Conservation (phyloP, 1,140 invertebrate species). For the Drosophila gunungcola region DNA sequence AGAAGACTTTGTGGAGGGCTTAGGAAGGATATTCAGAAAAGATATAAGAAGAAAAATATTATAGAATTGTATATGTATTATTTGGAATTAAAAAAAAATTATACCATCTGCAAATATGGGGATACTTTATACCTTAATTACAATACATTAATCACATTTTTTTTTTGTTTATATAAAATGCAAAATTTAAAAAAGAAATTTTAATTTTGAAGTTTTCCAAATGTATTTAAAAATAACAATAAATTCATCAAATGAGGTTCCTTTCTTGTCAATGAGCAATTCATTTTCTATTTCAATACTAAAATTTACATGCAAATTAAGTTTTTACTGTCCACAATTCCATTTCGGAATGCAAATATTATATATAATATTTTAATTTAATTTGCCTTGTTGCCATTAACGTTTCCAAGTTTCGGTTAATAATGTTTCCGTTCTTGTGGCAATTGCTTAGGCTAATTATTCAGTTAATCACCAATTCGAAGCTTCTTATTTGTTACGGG, state of each 20-base stretch:
- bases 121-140: no score
- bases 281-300: not conserved
- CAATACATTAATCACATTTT: no score
- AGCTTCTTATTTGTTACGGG: conserved; percentile 25
- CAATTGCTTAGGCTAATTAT: conserved; percentile 43
- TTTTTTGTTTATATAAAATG: no score
- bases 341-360: conserved; percentile 5
- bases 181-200: no score
- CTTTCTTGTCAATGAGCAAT: no score
- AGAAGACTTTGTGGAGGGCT: not conserved
- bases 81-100: no score
- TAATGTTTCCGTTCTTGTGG: conserved; percentile 22
- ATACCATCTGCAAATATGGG: no score
- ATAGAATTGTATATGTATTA: no score
- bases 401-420: conserved; percentile 4
- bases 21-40: conserved; percentile 2
- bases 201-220: no score
- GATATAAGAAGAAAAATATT: not conserved
- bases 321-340: not conserved
- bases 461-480: conserved; percentile 31
- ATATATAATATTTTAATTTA: conserved; percentile 5
- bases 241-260: no score
- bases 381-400: conserved; percentile 13
- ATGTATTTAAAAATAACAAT: no score
- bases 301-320: conserved; percentile 8